phyloP scores from a whole-genome alignment of 2,113 vertebrate species.

The Haemorhous mexicanus region DNA sequence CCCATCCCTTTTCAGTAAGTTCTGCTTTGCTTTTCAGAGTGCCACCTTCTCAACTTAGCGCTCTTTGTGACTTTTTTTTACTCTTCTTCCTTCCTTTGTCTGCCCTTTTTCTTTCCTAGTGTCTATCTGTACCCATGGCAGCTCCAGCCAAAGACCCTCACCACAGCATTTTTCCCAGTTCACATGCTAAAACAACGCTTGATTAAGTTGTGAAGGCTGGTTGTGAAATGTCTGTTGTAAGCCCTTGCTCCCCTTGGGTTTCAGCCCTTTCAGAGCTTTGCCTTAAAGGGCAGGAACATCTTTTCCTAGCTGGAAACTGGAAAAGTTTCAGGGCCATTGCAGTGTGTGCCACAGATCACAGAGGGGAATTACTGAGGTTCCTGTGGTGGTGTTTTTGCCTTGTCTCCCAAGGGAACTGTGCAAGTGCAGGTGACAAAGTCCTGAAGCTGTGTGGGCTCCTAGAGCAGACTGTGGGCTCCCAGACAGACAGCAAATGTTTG shows the following conservation, averaged over 20 bases:
- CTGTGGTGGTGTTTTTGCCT: fast-evolving
- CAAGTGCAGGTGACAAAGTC: not conserved
- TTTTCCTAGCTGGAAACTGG: not conserved
- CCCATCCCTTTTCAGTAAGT: not conserved
- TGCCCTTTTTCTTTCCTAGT: not conserved
- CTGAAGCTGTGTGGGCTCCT: fast-evolving
- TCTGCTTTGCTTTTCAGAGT: not conserved
- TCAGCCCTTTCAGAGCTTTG: not conserved
- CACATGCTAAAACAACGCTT: fast-evolving
- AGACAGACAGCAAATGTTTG: not conserved
- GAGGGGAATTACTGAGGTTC: fast-evolving
- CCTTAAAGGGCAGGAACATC: not conserved
- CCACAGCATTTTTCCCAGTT: not conserved
- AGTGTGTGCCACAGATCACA: not conserved
- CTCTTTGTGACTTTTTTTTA: not conserved
- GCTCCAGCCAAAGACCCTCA: not conserved
- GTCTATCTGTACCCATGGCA: fast-evolving
- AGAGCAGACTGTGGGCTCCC: not conserved
- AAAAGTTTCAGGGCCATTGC: not conserved
- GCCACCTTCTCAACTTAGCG: not conserved
- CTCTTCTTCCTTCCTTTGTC: not conserved
- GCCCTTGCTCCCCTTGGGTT: not conserved
- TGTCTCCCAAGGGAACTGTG: not conserved
- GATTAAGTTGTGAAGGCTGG: not conserved
- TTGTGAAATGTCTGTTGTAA: not conserved